Evolutionary conservation across 1,140 invertebrate genomes (phyloP).

Genomic region (Thalassaphorura encarpata): DNA sequence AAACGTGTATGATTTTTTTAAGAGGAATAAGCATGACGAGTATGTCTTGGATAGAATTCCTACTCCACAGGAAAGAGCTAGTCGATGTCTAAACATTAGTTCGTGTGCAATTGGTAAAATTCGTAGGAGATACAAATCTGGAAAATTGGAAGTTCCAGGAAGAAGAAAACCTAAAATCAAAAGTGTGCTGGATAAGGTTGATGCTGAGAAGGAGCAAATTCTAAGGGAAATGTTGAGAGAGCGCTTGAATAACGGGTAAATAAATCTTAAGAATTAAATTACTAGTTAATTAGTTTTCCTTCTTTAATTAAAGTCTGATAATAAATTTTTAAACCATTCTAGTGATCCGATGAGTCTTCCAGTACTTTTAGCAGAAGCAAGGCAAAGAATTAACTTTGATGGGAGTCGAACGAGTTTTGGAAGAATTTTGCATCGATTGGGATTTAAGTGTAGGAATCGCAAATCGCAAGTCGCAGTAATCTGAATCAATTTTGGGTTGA

Average conservation of each 20-base stretch:
- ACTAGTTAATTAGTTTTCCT: not conserved
- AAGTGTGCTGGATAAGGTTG: not conserved
- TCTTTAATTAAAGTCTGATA: not conserved
- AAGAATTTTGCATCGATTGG: conserved; percentile 24
- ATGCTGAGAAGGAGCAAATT: not conserved
- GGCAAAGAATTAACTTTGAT: conserved; percentile 24
- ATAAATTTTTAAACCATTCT: too few species aligned
- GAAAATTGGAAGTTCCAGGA: not conserved
- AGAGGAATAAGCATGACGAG: not conserved
- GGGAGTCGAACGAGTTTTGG: conserved; percentile 28
- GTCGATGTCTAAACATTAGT: not conserved
- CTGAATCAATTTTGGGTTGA: too few species aligned
- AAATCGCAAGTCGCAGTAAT: too few species aligned
- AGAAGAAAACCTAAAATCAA: not conserved
- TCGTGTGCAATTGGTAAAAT: not conserved
- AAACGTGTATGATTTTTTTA: not conserved
- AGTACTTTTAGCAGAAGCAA: conserved; percentile 19
- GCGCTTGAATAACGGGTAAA: not conserved
- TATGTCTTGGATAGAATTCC: not conserved
- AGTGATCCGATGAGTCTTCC: too few species aligned
- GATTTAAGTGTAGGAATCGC: conserved; percentile 3
- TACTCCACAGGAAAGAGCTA: not conserved
- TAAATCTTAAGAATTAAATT: not conserved
- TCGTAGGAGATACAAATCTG: not conserved
- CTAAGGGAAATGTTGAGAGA: not conserved